Evolutionary conservation across 2,797 vertebrate species (phyloP).

Genomic region (Odontamblyopus lacepedii): DNA sequence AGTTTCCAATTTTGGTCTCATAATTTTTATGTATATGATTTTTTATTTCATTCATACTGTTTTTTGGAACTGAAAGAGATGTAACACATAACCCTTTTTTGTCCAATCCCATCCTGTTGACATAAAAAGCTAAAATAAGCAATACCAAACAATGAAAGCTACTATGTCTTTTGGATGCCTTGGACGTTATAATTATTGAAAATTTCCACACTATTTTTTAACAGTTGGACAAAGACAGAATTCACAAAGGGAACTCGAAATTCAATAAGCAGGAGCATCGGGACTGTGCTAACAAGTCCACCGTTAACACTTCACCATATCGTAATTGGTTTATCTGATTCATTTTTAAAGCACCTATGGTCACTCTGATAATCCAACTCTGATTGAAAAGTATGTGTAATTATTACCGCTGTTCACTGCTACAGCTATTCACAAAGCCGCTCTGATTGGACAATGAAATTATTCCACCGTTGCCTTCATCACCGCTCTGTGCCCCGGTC

Average conservation of each 20-base stretch:
- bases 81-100: too few species aligned
- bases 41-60: too few species aligned
- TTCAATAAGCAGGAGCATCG: not conserved
- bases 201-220: too few species aligned
- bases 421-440: conserved; percentile 3
- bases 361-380: not conserved
- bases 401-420: conserved; percentile 13
- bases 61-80: too few species aligned
- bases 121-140: too few species aligned
- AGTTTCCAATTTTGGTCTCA: too few species aligned
- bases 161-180: too few species aligned
- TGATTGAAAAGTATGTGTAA: conserved; percentile 8
- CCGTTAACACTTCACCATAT: not conserved
- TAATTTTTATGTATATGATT: too few species aligned
- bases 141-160: too few species aligned
- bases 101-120: too few species aligned
- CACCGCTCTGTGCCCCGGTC: not conserved
- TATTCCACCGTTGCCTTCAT: conserved; percentile 23
- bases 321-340: not conserved
- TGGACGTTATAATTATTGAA: too few species aligned
- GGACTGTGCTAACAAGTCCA: not conserved
- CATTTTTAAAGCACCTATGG: not conserved
- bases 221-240: too few species aligned
- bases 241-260: not conserved
- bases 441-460: conserved; percentile 34